These are phyloP conservation scores for Typhlomys cinereus DNA, from an alignment of 2,113 vertebrate species.

Conservation along the genomic window DNA sequence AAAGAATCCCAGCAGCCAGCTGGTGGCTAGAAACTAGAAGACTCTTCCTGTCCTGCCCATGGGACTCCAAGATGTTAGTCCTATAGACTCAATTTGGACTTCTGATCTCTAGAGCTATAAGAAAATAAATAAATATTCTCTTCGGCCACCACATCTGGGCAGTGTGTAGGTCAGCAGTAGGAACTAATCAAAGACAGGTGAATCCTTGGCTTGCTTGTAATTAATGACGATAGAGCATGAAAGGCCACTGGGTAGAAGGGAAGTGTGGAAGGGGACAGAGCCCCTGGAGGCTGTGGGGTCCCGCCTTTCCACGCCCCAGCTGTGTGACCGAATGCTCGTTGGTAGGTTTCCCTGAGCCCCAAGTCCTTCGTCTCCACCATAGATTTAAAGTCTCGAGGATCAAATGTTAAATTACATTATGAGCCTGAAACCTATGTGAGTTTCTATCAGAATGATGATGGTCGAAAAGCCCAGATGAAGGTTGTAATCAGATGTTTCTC, in stretches of 20 bases:
- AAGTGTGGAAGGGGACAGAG: background rate
- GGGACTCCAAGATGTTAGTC: background rate
- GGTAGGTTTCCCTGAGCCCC: background rate
- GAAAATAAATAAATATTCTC: background rate
- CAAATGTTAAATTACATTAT: background rate
- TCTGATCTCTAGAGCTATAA: background rate
- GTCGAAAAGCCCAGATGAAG: background rate
- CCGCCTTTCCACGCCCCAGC: background rate
- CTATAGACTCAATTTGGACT: background rate
- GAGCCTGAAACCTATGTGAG: background rate
- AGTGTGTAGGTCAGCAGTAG: background rate
- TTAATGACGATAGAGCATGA: slow-evolving; percentile 4
- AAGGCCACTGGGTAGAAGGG: background rate
- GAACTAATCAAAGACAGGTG: background rate
- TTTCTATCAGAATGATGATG: too few species aligned
- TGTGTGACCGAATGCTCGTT: background rate
- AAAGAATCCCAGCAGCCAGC: background rate
- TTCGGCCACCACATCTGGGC: background rate
- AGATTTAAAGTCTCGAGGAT: background rate
- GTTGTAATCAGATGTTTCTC: too few species aligned
- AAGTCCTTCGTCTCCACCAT: background rate
- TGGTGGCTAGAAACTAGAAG: background rate
- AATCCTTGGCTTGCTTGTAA: background rate
- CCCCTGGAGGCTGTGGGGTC: background rate
- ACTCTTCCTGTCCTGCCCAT: background rate